A percentile compares a stretch with the other conserved stretches of the same genome.
These are phyloP conservation scores for Corythucha ciliata DNA, from an alignment of 2,888 invertebrate genomes.

Conservation along the genomic window DNA sequence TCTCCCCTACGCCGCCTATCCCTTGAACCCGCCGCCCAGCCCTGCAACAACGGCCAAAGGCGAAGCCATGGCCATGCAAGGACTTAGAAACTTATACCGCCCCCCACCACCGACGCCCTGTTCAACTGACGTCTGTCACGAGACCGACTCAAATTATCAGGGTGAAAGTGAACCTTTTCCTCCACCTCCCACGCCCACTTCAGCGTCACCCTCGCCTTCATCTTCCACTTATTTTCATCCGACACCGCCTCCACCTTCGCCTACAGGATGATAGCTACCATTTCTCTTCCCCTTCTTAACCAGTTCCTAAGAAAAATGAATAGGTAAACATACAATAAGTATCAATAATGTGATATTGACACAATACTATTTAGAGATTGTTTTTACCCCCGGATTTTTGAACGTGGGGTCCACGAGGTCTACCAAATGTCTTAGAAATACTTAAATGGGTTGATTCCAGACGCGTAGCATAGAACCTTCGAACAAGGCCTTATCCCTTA, in stretches of 20 bases:
- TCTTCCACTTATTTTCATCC: conserved; percentile 72
- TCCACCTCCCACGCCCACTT: conserved; percentile 50
- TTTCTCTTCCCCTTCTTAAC: not conserved
- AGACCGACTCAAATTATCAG: conserved; percentile 69
- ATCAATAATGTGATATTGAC: no score
- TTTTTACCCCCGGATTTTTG: no score
- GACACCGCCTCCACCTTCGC: conserved; percentile 77
- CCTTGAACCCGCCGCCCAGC: conserved; percentile 86
- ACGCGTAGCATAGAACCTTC: no score
- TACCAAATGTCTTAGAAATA: no score
- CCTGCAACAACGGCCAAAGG: conserved; percentile 62
- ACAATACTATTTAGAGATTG: no score
- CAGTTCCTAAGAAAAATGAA: not conserved
- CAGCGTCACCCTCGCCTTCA: conserved; percentile 51
- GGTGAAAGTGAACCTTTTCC: conserved; percentile 53
- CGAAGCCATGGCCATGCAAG: no score
- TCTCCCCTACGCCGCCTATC: conserved; percentile 55
- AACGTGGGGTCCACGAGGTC: no score
- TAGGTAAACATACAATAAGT: no score
- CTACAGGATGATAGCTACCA: conserved; percentile 47
- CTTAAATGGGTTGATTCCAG: no score
- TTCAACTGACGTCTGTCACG: conserved; percentile 87
- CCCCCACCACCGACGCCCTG: conserved; percentile 91
- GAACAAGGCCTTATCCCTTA: no score
- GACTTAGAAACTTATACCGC: no score